phyloP scores from a whole-genome alignment of 2,113 vertebrate species.

The Alethe castanea region DNA sequence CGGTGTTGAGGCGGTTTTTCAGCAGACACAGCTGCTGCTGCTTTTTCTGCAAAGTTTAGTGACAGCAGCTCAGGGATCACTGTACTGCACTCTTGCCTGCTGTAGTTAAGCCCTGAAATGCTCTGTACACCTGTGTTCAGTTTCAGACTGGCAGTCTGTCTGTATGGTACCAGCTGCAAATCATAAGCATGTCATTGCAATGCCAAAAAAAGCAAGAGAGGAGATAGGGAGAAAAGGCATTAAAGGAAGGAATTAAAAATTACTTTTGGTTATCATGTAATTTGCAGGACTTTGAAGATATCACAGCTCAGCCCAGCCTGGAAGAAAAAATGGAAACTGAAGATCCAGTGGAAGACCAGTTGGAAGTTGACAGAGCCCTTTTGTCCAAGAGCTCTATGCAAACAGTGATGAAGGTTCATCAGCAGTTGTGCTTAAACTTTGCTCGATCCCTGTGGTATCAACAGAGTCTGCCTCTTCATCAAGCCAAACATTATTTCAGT shows the following conservation, averaged over 20 bases:
- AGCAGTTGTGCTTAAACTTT: slow-evolving; percentile 82
- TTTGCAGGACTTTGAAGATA: slow-evolving; percentile 91
- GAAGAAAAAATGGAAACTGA: slow-evolving; percentile 77
- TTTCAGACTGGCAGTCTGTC: not conserved
- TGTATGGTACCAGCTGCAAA: not conserved
- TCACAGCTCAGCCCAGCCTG: slow-evolving; percentile 77
- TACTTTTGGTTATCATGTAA: not conserved
- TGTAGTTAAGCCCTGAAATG: not conserved
- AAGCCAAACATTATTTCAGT: slow-evolving; percentile 79
- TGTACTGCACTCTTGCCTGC: not conserved
- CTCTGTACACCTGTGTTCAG: not conserved
- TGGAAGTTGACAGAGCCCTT: slow-evolving; percentile 27
- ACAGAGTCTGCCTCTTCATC: slow-evolving; percentile 63
- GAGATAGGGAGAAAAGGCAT: not conserved
- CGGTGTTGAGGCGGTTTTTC: not conserved
- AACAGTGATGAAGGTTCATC: slow-evolving; percentile 82
- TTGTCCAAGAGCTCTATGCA: slow-evolving; percentile 81
- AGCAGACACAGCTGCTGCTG: not conserved
- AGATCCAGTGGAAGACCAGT: slow-evolving; percentile 45
- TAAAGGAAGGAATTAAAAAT: not conserved
- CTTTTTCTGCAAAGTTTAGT: not conserved
- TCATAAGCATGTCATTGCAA: accelerated
- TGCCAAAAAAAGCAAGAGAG: not conserved
- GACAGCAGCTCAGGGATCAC: not conserved
- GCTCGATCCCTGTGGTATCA: slow-evolving; percentile 89